Evolutionary conservation across 2,113 vertebrate genomes (phyloP).

Genomic region (Plecturocebus donacophilus): DNA sequence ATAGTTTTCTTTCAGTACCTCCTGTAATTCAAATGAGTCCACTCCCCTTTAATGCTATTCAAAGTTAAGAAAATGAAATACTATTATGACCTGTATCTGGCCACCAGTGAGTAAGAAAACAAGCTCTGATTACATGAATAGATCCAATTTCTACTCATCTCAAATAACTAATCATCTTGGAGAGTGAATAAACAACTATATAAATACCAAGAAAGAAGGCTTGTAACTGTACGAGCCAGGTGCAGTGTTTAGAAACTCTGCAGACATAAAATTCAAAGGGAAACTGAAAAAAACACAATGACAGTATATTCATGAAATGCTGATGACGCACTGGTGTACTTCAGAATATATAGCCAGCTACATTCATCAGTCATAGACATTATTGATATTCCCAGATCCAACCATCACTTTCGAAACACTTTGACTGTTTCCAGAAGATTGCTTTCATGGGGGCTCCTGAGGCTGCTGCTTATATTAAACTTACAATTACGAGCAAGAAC

Average conservation of each 20-base stretch:
- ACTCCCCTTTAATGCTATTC: background rate
- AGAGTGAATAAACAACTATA: slow-evolving; percentile 43
- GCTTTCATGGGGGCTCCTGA: slow-evolving; percentile 6
- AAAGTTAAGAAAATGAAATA: slow-evolving; percentile 61
- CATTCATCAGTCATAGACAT: background rate
- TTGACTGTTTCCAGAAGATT: background rate
- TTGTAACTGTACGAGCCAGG: slow-evolving; percentile 43
- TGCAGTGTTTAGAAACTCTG: slow-evolving; percentile 25
- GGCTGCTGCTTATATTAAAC: background rate
- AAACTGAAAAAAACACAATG: slow-evolving; percentile 42
- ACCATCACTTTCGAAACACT: slow-evolving; percentile 16
- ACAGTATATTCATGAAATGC: slow-evolving; percentile 29
- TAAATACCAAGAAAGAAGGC: slow-evolving; percentile 44
- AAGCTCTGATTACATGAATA: background rate
- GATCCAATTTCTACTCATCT: slow-evolving; percentile 32
- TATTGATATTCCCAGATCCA: slow-evolving; percentile 8
- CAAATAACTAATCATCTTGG: slow-evolving; percentile 60
- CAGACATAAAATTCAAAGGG: background rate
- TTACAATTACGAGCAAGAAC: background rate
- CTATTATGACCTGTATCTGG: background rate
- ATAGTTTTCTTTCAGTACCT: slow-evolving; percentile 44
- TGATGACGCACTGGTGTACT: background rate
- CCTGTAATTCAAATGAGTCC: slow-evolving; percentile 53
- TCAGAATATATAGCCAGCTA: background rate
- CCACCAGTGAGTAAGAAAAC: slow-evolving; percentile 33